Evolutionary conservation across 2,888 invertebrate species (phyloP), one percentile per base, ranked within the genome.

Genomic region (Ochropacha duplaris): DNA sequence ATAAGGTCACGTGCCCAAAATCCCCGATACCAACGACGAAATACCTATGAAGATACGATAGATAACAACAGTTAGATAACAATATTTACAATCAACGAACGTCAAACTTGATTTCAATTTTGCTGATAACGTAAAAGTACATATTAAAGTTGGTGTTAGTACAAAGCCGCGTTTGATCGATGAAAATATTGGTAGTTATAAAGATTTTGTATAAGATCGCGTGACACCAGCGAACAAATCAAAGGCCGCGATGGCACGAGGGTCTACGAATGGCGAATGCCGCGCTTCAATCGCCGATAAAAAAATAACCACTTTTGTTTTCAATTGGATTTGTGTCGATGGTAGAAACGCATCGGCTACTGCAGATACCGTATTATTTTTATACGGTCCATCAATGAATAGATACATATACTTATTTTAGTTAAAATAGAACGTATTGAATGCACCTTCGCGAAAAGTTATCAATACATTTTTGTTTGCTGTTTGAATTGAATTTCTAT

Each of bases 201-300:
- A 66, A 68, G 62, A 65, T 64, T 56, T 55, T 65, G 57, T 55
- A 63, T 64, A 72, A 73, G 60, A 71, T 86, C 71, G 86, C 87
- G 85, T 87, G 86, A 81, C 77, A 72, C 58, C 59, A 58, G 65
- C 56, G 56, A 70, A 79, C 80, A 78, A 82, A 79, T 81, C 76
- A 76, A 65, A 71, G 66, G 64, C 71, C 76, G 87, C 78, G 85
- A 86, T 83, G 85, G 86, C 71, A 83, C 86, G 73, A 77, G 67
- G 77, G 71, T 67, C 74, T 80, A 76, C 70, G 66, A 76, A 76
- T 71, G 70, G 73, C 65, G 69, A 75, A 64, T 65, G 67, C 69
- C 72, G 71, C 76, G 79, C 78, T 80, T 69, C 71, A 72, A 70
- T 79, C 78, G 67, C 59, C 44, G 9, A 44, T 44, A 71, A 71